Evolutionary conservation across 2,888 invertebrate species (phyloP), one percentile per base, ranked within the genome.

Genomic region (Lathronympha strigana): DNA sequence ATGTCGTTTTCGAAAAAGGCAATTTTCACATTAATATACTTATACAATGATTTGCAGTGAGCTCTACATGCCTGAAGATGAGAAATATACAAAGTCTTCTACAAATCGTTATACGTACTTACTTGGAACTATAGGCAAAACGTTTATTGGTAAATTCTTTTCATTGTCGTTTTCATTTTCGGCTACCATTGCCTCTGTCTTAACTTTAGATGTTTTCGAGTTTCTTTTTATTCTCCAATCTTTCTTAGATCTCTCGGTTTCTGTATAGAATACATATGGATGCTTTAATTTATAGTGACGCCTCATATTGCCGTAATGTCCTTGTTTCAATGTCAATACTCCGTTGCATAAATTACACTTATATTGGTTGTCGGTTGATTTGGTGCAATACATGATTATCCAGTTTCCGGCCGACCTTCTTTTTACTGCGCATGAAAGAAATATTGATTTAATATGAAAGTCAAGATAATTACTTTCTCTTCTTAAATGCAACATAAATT

Each of bases 251-350:
- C 15, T 21, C 33, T 33, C 47, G 5, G 45, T n/a, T 49, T 60
- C 36, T 17, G 33, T 25, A 13, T 49, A 9, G 49, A 49, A 60
- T 60, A 49, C 38, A 49, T 60, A 60, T 1, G 49, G 60, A 49
- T 60, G 49, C 4, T 60, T 60, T 1, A 38, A 11, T 38, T 49
- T 49, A n/a, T 49, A 60, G 25, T 60, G 60, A 6, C 60, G 60
- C 8, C 49, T 60, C 36, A 60, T 60, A 25, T 60, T 60, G 1
- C 60, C 60, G 9, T 60, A 60, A 13, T 60, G 60, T 36, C 60
- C 60, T 17, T 25, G 60, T 25, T 60, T 21, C 17, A 60, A 8
- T 2, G 38, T 50, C 0, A 60, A 25, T 0, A 50, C 31, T 17
- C 17, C 23, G 15, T 9, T 25, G 49, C 60, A 50, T 8, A 60